phyloP scores from a whole-genome alignment of 2,888 invertebrate genomes.

The Bombylius discolor region DNA sequence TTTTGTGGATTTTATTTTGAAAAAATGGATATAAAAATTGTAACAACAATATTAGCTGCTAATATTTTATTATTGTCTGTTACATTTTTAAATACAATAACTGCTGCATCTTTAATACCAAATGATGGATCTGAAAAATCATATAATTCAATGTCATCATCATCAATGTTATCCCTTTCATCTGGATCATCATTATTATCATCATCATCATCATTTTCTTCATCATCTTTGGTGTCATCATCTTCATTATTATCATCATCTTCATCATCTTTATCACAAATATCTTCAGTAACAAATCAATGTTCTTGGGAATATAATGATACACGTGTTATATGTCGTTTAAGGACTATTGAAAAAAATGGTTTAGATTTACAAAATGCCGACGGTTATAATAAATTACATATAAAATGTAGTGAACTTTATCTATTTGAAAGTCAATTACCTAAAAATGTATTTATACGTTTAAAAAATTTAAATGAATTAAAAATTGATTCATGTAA shows the following conservation, averaged over 20 bases:
- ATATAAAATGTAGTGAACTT: conserved; percentile 66
- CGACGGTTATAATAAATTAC: conserved; percentile 59
- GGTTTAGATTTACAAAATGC: conserved; percentile 44
- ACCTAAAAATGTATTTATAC: conserved; percentile 57
- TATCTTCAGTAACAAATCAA: conserved; percentile 29
- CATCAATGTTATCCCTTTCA: background rate
- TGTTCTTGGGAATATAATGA: conserved; percentile 38
- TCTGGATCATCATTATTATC: background rate
- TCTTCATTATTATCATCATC: background rate
- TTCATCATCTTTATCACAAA: conserved; percentile 7
- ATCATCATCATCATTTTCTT: background rate
- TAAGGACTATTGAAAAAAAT: conserved; percentile 57
- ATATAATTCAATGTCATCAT: background rate
- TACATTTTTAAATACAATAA: background rate
- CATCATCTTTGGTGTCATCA: background rate
- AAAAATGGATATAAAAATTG: too few species aligned
- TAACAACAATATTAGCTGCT: background rate
- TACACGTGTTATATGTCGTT: conserved; percentile 49
- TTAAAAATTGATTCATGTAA: conserved; percentile 68
- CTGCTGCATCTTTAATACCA: background rate
- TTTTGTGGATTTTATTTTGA: too few species aligned
- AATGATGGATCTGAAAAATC: background rate
- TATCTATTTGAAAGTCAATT: conserved; percentile 70
- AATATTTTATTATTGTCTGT: background rate
- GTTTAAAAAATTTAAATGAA: conserved; percentile 56